These are phyloP conservation scores for Eidolon helvum DNA, from an alignment of 2,113 vertebrate species.

Conservation along the genomic window DNA sequence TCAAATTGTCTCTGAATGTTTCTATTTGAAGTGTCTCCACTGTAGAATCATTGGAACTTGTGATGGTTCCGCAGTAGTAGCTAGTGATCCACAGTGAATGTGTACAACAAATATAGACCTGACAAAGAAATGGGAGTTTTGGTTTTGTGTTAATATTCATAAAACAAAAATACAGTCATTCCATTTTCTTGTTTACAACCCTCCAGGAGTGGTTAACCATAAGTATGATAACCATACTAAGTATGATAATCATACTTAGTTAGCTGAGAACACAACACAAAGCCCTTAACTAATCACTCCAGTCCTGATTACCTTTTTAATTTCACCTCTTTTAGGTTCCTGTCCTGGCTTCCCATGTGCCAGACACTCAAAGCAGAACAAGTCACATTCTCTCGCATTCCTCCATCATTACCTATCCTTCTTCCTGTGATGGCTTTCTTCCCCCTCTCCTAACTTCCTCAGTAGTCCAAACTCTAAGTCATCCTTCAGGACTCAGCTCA, in stretches of 20 bases:
- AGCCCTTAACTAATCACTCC: background rate
- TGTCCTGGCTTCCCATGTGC: background rate
- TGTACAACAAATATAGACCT: background rate
- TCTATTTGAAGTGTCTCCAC: background rate
- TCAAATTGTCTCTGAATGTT: background rate
- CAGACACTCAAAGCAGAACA: background rate
- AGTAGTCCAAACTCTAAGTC: background rate
- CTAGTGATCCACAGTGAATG: background rate
- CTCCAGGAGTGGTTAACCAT: background rate
- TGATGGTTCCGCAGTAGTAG: background rate
- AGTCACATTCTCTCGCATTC: background rate
- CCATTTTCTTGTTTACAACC: background rate
- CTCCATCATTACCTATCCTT: background rate
- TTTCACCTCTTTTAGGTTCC: background rate
- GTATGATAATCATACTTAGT: background rate
- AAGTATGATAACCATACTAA: background rate
- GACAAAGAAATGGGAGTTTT: background rate
- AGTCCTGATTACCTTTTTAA: background rate
- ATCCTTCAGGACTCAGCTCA: background rate
- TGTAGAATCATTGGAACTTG: background rate
- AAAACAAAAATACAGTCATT: background rate
- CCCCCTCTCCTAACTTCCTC: background rate
- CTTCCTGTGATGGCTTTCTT: background rate
- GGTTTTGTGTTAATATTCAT: background rate
- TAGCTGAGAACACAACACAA: background rate